Base-by-base conservation (phyloP, 1,140 invertebrate species). In the Euura lappo region DNA sequence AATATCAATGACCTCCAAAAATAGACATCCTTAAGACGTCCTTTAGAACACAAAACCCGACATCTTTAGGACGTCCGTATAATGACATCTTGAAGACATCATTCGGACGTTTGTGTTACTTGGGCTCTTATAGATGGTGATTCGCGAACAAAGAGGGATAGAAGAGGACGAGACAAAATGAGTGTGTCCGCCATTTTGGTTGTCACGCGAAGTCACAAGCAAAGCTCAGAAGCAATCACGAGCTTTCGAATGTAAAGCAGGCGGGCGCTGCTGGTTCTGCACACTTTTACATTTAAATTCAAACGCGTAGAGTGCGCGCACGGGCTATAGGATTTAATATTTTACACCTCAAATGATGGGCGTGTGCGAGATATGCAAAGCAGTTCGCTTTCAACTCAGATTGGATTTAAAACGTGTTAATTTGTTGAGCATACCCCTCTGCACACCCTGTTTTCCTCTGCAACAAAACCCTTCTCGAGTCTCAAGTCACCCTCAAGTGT, bases 241-340 rank as follows among this genome's bases (percentile, higher is more conserved):
- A 87, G 87, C 87, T 88, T 88, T 88, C 84, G 86, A 88, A 88
- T 88, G 87, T 86, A 88, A 88, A 88, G 86, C 84, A 88, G 86
- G 81, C 87, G 85, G 74, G 77, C 75, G 78, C 77, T 78, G 76
- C 81, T 84, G 82, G 81, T 60, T 60, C 51, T 6, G 5, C 51
- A 79, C 84, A 87, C 85, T 87, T 88, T 88, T 88, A 88, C 86
- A 87, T 88, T 88, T 86, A 88, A 88, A 88, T 88, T 85, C 87
- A 88, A 88, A 87, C 85, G 86, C 85, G 86, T 79, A 81, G 86
- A 85, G 83, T 81, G 84, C 80, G 79, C 72, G 75, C 78, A 78
- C 75, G 79, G 80, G 79, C 80, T 80, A 75, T 73, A 79, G 78
- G 79, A 84, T 87, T 87, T 86, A 86, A 87, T 87, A 86, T 87